Evolutionary conservation across 2,113 vertebrate genomes (phyloP).

Genomic region (Turdus rufiventris): DNA sequence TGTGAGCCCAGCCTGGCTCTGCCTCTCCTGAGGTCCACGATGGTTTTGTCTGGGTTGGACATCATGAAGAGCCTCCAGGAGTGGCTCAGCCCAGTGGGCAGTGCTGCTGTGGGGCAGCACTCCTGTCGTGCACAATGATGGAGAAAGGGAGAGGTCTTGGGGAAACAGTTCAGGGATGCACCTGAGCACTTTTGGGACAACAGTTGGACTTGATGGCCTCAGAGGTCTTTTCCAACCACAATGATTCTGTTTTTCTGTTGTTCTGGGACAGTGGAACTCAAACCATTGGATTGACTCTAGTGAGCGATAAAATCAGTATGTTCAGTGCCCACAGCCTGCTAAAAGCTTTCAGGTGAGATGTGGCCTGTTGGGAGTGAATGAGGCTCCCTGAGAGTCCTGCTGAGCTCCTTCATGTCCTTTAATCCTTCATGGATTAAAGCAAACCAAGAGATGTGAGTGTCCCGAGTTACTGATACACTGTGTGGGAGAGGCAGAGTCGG

Average conservation of each 20-base stretch:
- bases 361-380: neutral
- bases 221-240: neutral
- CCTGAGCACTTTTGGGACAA: neutral
- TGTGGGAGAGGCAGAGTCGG: neutral
- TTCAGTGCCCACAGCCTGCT: neutral
- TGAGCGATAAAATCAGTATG: neutral
- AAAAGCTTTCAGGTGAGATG: neutral
- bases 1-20: neutral
- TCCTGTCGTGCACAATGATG: fast-evolving
- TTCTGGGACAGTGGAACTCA: neutral
- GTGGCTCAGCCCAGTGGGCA: neutral
- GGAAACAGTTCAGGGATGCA: neutral
- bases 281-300: neutral
- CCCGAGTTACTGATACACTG: fast-evolving
- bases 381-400: neutral
- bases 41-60: neutral
- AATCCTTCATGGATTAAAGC: neutral
- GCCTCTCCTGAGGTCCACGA: fast-evolving
- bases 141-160: fast-evolving
- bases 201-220: neutral
- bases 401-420: neutral
- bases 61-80: fast-evolving
- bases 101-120: neutral
- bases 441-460: neutral
- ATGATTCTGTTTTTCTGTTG: neutral